Evolutionary conservation across 2,797 vertebrate species (phyloP), one percentile per base, ranked within the genome.

Genomic region (Alauda arvensis): DNA sequence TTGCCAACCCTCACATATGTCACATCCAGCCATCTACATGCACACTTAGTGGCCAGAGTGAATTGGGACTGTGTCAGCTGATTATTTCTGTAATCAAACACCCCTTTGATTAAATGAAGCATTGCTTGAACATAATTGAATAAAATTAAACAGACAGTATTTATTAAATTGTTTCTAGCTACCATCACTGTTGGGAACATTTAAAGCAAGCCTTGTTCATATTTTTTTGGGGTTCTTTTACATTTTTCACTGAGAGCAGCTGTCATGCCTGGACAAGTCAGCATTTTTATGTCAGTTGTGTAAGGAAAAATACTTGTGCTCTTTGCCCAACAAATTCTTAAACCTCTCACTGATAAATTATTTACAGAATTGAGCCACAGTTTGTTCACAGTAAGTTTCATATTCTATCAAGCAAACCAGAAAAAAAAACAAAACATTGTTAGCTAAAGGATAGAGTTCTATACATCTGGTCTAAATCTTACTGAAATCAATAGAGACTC

Each of bases 41-140:
- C 40, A 79, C 40, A 78, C 33, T 90, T 65, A 83, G 63, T 40
- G 75, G 61, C 49, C 70, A 92, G 69, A 78, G 74, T 81, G 77
- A 92, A 91, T 14, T 70, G 55, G 33, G 61, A 83, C 56, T 46
- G 45, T 67, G 85, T 91, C 88, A 91, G 62, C 40, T 90, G 88
- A 79, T 87, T 85, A 89, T 66, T 92, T 92, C 83, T 80, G 61
- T 74, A 90, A 82, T 86, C 83, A 95, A 95, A 92, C 1, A 5
- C 48, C 34, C 45, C 83, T 92, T 86, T 70, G 71, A 91, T 84
- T 85, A 90, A 92, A 90, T 15, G 55, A 91, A 88, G 20, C 77
- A 86, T 66, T 0, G 3, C 65, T 80, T 59, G 51, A 75, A 59
- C 86, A 89, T 77, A 37, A 72, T 2, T 65, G 71, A 91, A 80